These are phyloP conservation scores for Calameuta pallipes DNA, from an alignment of 2,888 invertebrate genomes.

Conservation along the genomic window DNA sequence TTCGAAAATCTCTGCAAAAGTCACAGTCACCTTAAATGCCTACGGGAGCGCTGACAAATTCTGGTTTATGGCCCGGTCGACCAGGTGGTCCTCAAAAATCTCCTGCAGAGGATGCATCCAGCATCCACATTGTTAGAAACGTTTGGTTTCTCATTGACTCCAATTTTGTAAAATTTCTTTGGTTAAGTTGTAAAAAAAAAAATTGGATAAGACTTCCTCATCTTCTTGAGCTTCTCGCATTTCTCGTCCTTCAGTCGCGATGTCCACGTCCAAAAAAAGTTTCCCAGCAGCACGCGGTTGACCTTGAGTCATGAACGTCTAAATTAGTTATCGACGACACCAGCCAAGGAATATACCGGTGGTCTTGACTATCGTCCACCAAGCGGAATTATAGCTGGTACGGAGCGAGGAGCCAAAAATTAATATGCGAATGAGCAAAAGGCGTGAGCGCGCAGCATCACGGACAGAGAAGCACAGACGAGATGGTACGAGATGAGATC, in stretches of 20 bases:
- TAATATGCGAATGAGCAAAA: not conserved
- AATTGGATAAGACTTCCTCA: not conserved
- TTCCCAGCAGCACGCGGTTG: not conserved
- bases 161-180: not conserved
- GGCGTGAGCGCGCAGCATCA: not conserved
- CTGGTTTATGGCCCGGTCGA: slow-evolving; percentile 48
- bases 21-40: slow-evolving; percentile 25
- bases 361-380: not conserved
- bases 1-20: slow-evolving; percentile 51
- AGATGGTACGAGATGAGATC: not conserved
- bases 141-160: not conserved
- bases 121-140: not conserved
- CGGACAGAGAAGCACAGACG: not conserved
- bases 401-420: not conserved
- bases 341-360: not conserved
- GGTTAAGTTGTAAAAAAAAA: not conserved
- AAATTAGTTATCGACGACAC: not conserved
- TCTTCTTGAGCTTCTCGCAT: not conserved
- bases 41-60: slow-evolving; percentile 58
- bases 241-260: not conserved
- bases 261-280: not conserved
- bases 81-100: slow-evolving; percentile 41
- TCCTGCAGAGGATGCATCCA: not conserved
- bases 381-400: not conserved
- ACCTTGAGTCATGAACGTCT: not conserved